Evolutionary conservation across 2,888 invertebrate genomes (phyloP).

Genomic region (Blastobasis adustella): DNA sequence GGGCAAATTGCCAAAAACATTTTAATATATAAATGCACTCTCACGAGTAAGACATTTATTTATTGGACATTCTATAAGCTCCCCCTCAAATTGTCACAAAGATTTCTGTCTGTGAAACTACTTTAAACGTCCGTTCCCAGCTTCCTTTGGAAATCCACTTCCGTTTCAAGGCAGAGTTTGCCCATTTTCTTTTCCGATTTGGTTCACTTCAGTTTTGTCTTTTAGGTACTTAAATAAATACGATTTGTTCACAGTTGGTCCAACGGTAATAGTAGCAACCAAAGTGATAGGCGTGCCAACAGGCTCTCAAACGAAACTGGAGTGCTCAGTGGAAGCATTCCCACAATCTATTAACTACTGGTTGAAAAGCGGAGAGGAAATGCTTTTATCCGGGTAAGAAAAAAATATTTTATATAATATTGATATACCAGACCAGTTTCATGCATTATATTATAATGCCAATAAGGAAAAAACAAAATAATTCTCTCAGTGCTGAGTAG

Average conservation of each 20-base stretch:
- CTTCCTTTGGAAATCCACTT: background rate
- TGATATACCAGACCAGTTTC: too few species aligned
- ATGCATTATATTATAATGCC: too few species aligned
- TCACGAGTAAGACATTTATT: too few species aligned
- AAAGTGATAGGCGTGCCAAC: constrained; percentile 79
- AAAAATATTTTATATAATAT: too few species aligned
- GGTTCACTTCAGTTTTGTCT: background rate
- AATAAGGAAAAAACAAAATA: too few species aligned
- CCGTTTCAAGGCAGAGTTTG: background rate
- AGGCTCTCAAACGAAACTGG: constrained; percentile 75
- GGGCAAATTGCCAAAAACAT: too few species aligned
- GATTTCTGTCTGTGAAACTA: background rate
- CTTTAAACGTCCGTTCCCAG: background rate
- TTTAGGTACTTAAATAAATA: background rate
- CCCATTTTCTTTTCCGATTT: too few species aligned
- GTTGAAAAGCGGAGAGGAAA: constrained; percentile 77
- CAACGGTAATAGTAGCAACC: constrained; percentile 77
- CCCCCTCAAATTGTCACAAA: background rate
- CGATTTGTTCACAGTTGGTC: constrained; percentile 70
- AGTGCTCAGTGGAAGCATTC: constrained; percentile 80
- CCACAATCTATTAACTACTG: constrained; percentile 82
- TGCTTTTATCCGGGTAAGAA: constrained; percentile 77
- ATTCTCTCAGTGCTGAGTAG: too few species aligned
- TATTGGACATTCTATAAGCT: background rate
- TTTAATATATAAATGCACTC: too few species aligned